These are phyloP conservation scores for Manacus vitellinus DNA, from an alignment of 2,113 vertebrate genomes.

Conservation along the genomic window DNA sequence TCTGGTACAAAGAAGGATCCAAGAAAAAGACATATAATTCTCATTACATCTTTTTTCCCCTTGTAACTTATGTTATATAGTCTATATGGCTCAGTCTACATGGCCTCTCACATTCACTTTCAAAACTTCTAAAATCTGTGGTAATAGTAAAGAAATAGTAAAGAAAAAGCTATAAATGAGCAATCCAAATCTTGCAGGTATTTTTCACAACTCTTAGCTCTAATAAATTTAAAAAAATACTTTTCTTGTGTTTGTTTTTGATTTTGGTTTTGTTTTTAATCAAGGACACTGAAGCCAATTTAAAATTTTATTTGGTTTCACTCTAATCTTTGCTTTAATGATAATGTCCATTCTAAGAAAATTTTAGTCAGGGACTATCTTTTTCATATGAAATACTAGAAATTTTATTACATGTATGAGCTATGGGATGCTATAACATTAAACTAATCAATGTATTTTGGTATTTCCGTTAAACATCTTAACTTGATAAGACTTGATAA, in stretches of 20 bases:
- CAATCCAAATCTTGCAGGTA: neutral
- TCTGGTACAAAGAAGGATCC: neutral
- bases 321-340: neutral
- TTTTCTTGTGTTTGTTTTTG: neutral
- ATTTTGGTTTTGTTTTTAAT: neutral
- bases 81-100: neutral
- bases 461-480: neutral
- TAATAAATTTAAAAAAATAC: neutral
- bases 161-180: neutral
- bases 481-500: neutral
- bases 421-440: neutral
- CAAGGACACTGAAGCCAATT: fast-evolving
- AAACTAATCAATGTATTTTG: neutral
- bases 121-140: neutral
- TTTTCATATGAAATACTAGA: neutral
- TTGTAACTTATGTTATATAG: neutral
- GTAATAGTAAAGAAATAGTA: neutral
- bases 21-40: neutral
- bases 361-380: neutral
- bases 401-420: neutral
- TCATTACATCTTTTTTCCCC: neutral
- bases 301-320: neutral
- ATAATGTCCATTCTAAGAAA: neutral
- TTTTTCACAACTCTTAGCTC: neutral
- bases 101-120: neutral